Evolutionary conservation across 2,888 invertebrate species (phyloP).

Genomic region (Temnothorax unifasciatus): DNA sequence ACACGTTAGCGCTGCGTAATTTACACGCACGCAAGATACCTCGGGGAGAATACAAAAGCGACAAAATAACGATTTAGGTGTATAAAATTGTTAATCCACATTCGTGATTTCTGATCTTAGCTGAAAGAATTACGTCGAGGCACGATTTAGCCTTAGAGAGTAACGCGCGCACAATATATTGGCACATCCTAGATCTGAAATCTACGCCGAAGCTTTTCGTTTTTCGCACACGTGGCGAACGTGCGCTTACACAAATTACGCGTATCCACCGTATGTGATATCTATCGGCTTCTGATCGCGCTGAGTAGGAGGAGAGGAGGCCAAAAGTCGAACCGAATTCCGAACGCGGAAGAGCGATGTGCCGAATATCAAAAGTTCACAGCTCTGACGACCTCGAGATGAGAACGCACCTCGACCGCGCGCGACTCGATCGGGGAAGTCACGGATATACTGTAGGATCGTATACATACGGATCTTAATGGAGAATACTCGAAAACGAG

Average conservation of each 20-base stretch:
- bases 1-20: constrained; percentile 21
- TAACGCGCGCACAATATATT: constrained; percentile 27
- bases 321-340: constrained; percentile 4
- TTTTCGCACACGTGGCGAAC: constrained; percentile 30
- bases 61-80: constrained; percentile 36
- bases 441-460: neutral
- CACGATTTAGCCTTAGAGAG: constrained; percentile 30
- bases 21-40: constrained; percentile 8
- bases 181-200: constrained; percentile 41
- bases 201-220: constrained; percentile 40
- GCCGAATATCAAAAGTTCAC: constrained; percentile 36
- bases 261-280: constrained; percentile 82
- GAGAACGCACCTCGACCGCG: neutral
- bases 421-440: constrained; percentile 3
- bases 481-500: neutral
- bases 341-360: neutral
- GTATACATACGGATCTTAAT: neutral
- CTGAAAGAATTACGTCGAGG: neutral
- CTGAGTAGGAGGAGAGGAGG: constrained; percentile 22
- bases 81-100: constrained; percentile 44
- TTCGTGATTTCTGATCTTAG: constrained; percentile 21
- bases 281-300: constrained; percentile 71
- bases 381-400: neutral
- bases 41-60: constrained; percentile 20
- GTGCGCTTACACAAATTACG: constrained; percentile 55